phyloP scores from a whole-genome alignment of 1,140 invertebrate genomes.

The Drepana arcuata region DNA sequence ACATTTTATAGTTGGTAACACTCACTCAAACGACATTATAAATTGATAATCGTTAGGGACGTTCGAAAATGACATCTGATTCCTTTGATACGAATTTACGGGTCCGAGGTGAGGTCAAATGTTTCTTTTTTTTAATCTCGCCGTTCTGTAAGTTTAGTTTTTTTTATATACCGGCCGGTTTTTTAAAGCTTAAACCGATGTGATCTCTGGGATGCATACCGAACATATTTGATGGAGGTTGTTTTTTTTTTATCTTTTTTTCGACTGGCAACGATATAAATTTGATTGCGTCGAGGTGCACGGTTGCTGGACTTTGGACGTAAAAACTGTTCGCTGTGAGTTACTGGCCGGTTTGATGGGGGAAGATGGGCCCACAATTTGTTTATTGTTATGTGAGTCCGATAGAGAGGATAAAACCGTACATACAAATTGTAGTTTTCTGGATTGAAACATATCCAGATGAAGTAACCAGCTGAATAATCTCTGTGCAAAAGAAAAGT shows the following conservation, averaged over 20 bases:
- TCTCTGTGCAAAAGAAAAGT: neutral
- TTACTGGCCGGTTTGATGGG: no score
- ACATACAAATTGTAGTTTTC: no score
- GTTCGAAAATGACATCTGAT: conserved; percentile 55
- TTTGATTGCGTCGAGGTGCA: conserved; percentile 24
- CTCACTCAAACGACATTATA: conserved; percentile 10
- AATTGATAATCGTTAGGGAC: conserved; percentile 16
- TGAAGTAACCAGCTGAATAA: no score
- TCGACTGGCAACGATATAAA: conserved; percentile 27
- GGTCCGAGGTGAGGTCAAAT: conserved; percentile 39
- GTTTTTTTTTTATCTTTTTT: conserved; percentile 52
- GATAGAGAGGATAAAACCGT: no score
- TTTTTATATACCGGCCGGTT: conserved; percentile 33
- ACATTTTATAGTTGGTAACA: conserved; percentile 9
- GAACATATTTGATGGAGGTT: conserved; percentile 64
- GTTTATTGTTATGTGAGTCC: no score
- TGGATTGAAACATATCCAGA: no score
- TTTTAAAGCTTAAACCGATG: conserved; percentile 60
- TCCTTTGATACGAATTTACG: conserved; percentile 59
- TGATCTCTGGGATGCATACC: conserved; percentile 64
- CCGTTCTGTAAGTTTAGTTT: conserved; percentile 31
- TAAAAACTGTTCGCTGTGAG: conserved; percentile 12
- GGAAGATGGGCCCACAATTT: neutral
- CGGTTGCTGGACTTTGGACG: conserved; percentile 12
- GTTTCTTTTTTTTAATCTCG: conserved; percentile 22